Evolutionary conservation across 2,888 invertebrate species (phyloP).

Genomic region (Microctonus brassicae): DNA sequence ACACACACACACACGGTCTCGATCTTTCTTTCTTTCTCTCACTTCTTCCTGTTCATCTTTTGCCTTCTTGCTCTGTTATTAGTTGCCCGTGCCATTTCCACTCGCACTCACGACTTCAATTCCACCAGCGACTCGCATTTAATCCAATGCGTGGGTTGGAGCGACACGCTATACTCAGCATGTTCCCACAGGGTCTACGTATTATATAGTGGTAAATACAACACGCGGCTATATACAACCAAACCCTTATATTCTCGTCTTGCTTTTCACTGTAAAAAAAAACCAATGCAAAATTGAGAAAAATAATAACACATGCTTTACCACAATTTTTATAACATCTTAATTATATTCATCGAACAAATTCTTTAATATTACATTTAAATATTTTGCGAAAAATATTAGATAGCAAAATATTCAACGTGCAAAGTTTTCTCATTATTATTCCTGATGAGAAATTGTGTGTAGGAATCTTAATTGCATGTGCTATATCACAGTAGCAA

Average conservation of each 20-base stretch:
- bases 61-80: too few relatives aligned
- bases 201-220: too few relatives aligned
- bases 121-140: constrained; percentile 23
- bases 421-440: too few relatives aligned
- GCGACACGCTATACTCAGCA: neutral
- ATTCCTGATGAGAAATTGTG: neutral
- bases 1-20: too few relatives aligned
- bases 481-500: too few relatives aligned
- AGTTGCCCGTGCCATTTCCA: too few relatives aligned
- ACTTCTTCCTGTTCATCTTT: too few relatives aligned
- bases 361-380: neutral
- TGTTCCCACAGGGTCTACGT: constrained; percentile 14
- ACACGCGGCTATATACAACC: constrained; percentile 19
- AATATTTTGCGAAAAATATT: too few relatives aligned
- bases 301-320: neutral
- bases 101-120: constrained; percentile 48
- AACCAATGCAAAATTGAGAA: constrained; percentile 4
- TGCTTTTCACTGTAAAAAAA: too few relatives aligned
- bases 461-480: too few relatives aligned
- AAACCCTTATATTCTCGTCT: neutral
- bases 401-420: too few relatives aligned
- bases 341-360: neutral
- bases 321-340: neutral
- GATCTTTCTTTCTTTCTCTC: too few relatives aligned
- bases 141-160: constrained; percentile 35